Percentiles rank a stretch among this genome's conserved stretches.
Evolutionary conservation across 2,113 vertebrate genomes (phyloP).

Genomic region (Nanorana parkeri): DNA sequence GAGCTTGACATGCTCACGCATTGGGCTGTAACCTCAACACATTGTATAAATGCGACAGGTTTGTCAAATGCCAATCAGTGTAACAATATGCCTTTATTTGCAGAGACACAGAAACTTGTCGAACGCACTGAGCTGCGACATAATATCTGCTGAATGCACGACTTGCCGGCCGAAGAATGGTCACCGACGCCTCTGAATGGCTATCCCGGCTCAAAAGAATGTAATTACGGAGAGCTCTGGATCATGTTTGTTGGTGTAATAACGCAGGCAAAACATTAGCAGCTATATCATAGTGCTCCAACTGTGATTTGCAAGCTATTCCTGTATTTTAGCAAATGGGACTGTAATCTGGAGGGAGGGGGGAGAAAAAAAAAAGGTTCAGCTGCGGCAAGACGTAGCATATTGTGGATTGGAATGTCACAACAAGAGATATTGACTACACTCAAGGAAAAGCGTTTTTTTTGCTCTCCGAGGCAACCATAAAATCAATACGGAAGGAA

Average conservation of each 20-base stretch:
- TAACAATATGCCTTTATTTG: conserved; percentile 91
- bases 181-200: conserved; percentile 84
- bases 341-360: conserved; percentile 73
- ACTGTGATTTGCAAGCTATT: conserved; percentile 83
- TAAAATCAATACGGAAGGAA: conserved; percentile 87
- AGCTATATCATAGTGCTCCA: conserved; percentile 87
- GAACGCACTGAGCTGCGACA: conserved; percentile 85
- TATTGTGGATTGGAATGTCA: conserved; percentile 82
- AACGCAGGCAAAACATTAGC: conserved; percentile 87
- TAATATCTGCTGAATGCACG: conserved; percentile 87
- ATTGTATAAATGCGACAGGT: conserved; percentile 88
- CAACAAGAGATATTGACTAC: conserved; percentile 87
- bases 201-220: conserved; percentile 88
- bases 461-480: conserved; percentile 81
- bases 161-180: conserved; percentile 85
- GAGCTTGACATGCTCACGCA: conserved; percentile 87
- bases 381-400: conserved; percentile 72
- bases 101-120: conserved; percentile 89
- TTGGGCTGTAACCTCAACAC: conserved; percentile 87
- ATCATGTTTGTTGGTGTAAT: conserved; percentile 88
- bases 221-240: conserved; percentile 83
- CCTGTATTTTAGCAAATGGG: conserved; percentile 86
- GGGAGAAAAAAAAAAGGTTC: conserved; percentile 66
- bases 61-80: conserved; percentile 89
- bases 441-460: conserved; percentile 77